Percentiles rank a stretch among this genome's conserved stretches.
Conservation (phyloP, 1,140 invertebrate species). For the Drosophila insularis region DNA sequence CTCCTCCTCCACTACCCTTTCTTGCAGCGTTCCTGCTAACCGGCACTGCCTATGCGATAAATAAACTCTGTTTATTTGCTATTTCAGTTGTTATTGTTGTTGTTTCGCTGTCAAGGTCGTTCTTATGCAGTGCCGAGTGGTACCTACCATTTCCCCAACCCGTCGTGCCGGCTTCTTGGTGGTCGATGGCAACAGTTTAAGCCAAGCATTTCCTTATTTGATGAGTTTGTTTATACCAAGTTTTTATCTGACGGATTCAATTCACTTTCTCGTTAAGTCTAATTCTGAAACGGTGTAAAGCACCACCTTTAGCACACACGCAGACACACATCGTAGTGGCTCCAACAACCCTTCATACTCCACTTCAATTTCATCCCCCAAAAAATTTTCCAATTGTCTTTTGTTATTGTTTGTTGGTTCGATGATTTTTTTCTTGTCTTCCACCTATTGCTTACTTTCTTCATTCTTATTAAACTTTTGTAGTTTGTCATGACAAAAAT, state of each 20-base stretch:
- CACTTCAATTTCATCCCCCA: not conserved
- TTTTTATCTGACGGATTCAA: constrained; percentile 4
- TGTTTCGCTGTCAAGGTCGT: constrained; percentile 73
- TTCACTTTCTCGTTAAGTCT: constrained; percentile 1
- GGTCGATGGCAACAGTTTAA: constrained; percentile 38
- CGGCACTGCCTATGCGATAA: constrained; percentile 5
- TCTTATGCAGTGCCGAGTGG: constrained; percentile 41
- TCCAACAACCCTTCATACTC: not conserved
- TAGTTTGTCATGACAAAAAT: constrained; percentile 55
- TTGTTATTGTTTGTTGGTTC: constrained; percentile 57
- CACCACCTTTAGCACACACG: too few relatives aligned
- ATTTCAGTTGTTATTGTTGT: constrained; percentile 48
- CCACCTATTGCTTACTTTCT: constrained; percentile 21
- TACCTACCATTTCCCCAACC: not conserved
- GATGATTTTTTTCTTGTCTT: constrained; percentile 48
- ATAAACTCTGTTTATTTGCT: constrained; percentile 6
- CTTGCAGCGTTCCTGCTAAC: not conserved
- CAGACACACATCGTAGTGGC: not conserved
- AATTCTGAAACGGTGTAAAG: not conserved
- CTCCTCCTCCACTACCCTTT: not conserved
- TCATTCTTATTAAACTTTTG: constrained; percentile 52
- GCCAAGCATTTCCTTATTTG: constrained; percentile 35
- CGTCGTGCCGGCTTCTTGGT: not conserved
- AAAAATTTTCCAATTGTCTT: not conserved
- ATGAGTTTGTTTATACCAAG: not conserved